Conservation (phyloP, 30 jellyfish, hydroid and myxozoan genomes). For the Morbakka virulenta region DNA sequence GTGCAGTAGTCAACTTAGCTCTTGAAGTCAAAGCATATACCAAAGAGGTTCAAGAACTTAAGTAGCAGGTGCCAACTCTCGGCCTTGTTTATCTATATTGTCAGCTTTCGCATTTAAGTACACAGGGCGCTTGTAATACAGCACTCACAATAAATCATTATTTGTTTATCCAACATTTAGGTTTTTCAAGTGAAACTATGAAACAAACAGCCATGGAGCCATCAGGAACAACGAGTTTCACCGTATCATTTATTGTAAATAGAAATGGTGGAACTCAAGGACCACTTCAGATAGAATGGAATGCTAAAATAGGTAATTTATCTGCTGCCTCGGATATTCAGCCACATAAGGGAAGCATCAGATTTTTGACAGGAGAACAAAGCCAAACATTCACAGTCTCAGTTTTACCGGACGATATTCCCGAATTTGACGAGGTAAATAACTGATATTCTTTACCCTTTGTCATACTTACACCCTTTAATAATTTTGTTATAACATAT, state of each 20-base stretch:
- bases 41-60: no score
- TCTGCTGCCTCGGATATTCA: constrained; percentile 51
- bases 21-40: no score
- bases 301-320: constrained; percentile 27
- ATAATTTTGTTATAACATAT: no score
- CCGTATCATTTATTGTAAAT: constrained; percentile 21
- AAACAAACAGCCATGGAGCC: constrained; percentile 26
- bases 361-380: constrained; percentile 67
- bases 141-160: no score
- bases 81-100: no score
- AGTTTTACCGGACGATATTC: constrained; percentile 61
- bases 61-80: no score
- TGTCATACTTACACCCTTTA: no score
- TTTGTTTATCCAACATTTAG: constrained; percentile 8
- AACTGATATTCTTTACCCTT: neutral
- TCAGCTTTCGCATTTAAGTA: no score
- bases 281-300: constrained; percentile 74
- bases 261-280: constrained; percentile 80
- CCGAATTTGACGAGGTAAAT: constrained; percentile 85
- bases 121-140: no score
- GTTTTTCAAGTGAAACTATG: constrained; percentile 57
- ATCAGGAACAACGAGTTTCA: constrained; percentile 4
- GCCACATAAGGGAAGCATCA: constrained; percentile 65
- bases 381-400: constrained; percentile 35
- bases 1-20: no score